Percentiles rank a stretch among this genome's conserved stretches.
These are phyloP conservation scores for Blastobasis adustella DNA, from an alignment of 2,888 invertebrate genomes.

Conservation along the genomic window DNA sequence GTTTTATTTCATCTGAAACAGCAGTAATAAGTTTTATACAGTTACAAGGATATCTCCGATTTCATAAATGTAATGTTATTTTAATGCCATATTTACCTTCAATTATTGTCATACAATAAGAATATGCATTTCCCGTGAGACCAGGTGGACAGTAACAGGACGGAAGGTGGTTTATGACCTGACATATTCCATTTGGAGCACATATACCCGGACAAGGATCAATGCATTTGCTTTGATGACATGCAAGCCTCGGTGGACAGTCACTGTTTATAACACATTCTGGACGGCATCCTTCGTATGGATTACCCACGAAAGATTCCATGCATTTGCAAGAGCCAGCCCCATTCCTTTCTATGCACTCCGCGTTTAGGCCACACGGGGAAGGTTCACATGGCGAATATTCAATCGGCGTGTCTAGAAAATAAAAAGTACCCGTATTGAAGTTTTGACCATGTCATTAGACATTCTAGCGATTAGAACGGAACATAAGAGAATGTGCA, in stretches of 20 bases:
- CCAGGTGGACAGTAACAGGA: slow-evolving; percentile 81
- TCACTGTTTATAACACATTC: slow-evolving; percentile 89
- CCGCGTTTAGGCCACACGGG: slow-evolving; percentile 80
- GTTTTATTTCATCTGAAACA: slow-evolving; percentile 45
- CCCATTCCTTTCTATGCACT: slow-evolving; percentile 77
- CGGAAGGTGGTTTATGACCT: slow-evolving; percentile 84
- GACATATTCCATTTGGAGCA: slow-evolving; percentile 82
- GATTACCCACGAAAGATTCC: slow-evolving; percentile 69
- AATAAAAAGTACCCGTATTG: no score
- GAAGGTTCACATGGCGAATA: slow-evolving; percentile 79
- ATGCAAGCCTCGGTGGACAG: slow-evolving; percentile 82
- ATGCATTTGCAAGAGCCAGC: slow-evolving; percentile 83
- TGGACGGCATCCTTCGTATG: slow-evolving; percentile 81
- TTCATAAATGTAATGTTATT: no score
- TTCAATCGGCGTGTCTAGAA: no score
- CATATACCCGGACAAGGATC: slow-evolving; percentile 88
- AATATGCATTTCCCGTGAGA: slow-evolving; percentile 82
- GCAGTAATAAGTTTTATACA: no score
- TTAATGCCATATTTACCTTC: slow-evolving; percentile 41
- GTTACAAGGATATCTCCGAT: no score
- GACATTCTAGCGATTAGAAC: no score
- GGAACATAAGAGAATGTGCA: no score
- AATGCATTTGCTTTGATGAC: slow-evolving; percentile 83
- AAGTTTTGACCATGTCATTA: no score
- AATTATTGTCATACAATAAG: slow-evolving; percentile 67